These are phyloP conservation scores for Parazoanthus swiftii DNA, from an alignment of 92 coral and sea anemone species.

Conservation along the genomic window DNA sequence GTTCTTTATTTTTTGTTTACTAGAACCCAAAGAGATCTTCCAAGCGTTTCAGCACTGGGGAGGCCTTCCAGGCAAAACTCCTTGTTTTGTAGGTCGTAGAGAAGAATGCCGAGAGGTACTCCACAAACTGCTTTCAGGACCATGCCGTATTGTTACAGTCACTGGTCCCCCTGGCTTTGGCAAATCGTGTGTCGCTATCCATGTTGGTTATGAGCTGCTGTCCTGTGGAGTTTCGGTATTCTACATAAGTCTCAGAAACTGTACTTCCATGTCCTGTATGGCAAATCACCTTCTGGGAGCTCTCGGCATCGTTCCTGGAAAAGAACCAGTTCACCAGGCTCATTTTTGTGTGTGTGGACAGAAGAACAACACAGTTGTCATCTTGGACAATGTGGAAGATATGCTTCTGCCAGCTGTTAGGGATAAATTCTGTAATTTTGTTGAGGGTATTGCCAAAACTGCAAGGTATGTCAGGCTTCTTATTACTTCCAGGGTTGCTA, in stretches of 20 bases:
- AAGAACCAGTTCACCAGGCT: slow-evolving; percentile 74
- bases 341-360: slow-evolving; percentile 67
- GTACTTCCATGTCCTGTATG: slow-evolving; percentile 77
- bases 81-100: slow-evolving; percentile 90
- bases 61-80: slow-evolving; percentile 78
- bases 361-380: slow-evolving; percentile 68
- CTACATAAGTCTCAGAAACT: slow-evolving; percentile 77
- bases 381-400: slow-evolving; percentile 95
- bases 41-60: slow-evolving; percentile 82
- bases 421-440: slow-evolving; percentile 76
- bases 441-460: slow-evolving; percentile 76
- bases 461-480: slow-evolving; percentile 70
- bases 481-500: slow-evolving; percentile 75
- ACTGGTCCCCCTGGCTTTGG: slow-evolving; percentile 98
- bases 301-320: slow-evolving; percentile 78
- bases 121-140: slow-evolving; percentile 60
- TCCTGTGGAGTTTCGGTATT: slow-evolving; percentile 61
- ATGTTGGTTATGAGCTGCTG: slow-evolving; percentile 87
- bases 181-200: slow-evolving; percentile 88
- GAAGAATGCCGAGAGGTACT: slow-evolving; percentile 66
- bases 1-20: too few relatives aligned
- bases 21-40: slow-evolving; percentile 20
- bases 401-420: slow-evolving; percentile 64
- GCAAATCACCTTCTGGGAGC: slow-evolving; percentile 92
- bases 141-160: slow-evolving; percentile 78